Evolutionary conservation across 1,140 invertebrate genomes (phyloP).

Genomic region (Scylla paramamosain): DNA sequence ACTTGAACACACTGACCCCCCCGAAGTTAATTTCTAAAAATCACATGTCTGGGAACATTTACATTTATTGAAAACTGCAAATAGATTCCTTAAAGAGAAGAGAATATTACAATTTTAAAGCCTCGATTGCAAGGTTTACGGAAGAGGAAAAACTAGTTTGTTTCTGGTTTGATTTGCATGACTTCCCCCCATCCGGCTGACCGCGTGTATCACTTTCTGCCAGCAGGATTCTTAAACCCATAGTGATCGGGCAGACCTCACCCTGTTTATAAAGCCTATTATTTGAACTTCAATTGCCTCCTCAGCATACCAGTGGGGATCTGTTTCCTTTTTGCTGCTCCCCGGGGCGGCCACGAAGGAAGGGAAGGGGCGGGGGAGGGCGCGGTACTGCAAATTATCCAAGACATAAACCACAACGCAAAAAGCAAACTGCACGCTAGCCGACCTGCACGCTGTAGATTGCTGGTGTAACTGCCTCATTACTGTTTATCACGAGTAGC

Average conservation of each 20-base stretch:
- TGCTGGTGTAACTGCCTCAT: constrained; percentile 2
- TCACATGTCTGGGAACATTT: background rate
- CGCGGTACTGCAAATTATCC: constrained; percentile 21
- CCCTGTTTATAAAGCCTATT: background rate
- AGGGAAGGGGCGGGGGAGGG: background rate
- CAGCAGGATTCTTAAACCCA: constrained; percentile 21
- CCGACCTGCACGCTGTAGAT: constrained; percentile 9
- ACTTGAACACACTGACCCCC: background rate
- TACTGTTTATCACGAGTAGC: constrained; percentile 14
- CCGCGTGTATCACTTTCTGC: constrained; percentile 10
- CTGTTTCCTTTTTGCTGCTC: constrained; percentile 21
- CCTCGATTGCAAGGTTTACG: background rate
- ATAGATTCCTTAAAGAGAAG: background rate
- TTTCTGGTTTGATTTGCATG: constrained; percentile 14
- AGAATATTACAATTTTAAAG: constrained; percentile 2
- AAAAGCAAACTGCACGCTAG: constrained; percentile 21
- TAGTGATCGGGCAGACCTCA: constrained; percentile 18
- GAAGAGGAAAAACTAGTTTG: background rate
- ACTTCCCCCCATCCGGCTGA: background rate
- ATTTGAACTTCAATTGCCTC: constrained; percentile 14
- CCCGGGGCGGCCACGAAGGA: background rate
- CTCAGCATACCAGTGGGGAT: constrained; percentile 18
- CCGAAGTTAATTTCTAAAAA: background rate
- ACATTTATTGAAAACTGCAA: background rate
- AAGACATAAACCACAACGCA: constrained; percentile 12